Evolutionary conservation across 2,888 invertebrate species (phyloP), one percentile per base, ranked within the genome.

Genomic region (Plebejus anna): DNA sequence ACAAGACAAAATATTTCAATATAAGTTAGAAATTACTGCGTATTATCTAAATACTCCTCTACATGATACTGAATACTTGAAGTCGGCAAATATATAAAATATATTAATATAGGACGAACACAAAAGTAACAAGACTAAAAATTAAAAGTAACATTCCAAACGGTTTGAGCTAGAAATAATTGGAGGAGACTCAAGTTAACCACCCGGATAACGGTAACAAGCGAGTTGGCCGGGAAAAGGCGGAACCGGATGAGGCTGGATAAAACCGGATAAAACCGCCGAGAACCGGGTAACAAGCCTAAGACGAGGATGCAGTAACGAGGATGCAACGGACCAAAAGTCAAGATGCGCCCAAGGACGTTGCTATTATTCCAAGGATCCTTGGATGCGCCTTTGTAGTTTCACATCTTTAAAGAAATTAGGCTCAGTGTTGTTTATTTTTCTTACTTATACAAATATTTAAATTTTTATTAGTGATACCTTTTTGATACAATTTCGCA

Each of bases 151-250:
- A 83, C 85, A 82, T 89, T 89, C 87, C 86, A 85, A 80, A 86
- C 84, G 85, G 90, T 89, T 92, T 86, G 88, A 87, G 86, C 86
- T 87, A 86, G 86, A 88, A 84, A 89, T 93, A 93, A 93, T 93
- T 93, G 93, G 89, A 92, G 90, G 87, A 92, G 90, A 87, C 90
- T 91, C 88, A 82, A 91, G 86, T 85, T 89, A 92, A 92, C 93
- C 91, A 83, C 79, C 86, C 88, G 91, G 88, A 88, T 84, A 85
- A 82, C 86, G 86, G 89, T 90, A 90, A 91, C 90, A 90, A 88
- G 90, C 90, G 87, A 83, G 84, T 84, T 81, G 86, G 86, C 84
- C 86, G 85, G 86, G 80, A 83, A 86, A 87, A 86, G 84, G 66
- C 66, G 66, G 32, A 11, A 66, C 32, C 36, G 66, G 66, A 66